Base-by-base conservation (phyloP, 2,797 vertebrate genomes). In the Micropoecilia bifurca region DNA sequence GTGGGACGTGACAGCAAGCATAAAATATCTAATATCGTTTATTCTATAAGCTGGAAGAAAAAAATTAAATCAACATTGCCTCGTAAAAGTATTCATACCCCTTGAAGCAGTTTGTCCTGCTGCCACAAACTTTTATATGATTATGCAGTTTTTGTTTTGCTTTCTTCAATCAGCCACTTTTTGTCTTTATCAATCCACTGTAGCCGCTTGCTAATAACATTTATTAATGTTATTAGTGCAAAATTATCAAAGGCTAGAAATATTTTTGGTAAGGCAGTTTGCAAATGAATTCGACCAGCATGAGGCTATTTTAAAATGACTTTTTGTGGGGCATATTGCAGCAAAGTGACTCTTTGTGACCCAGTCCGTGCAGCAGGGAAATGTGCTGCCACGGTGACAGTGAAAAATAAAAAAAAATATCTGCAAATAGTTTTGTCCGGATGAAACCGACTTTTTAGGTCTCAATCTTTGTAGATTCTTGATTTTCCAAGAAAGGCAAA, bases 401-500 rank as follows among this genome's bases (percentile, higher is more conserved):
- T 46, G 2, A 7, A 50, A 50, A 8, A 22, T 2, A 13, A n/a
- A n/a, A n/a, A 13, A 8, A 22, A 22, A 53, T 22, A 77, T 73
- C 6, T 1, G 39, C 6, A 20, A 43, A 84, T 61, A 10, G 55
- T 80, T 90, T 87, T 87, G 79, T 87, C 22, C 10, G 7, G 18
- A 39, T 8, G 1, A 69, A 66, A 43, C 20, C 2, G 84, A 90
- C 74, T 84, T 69, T 53, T 86, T 79, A 71, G 85, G 87, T 85
- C 73, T 80, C 83, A 72, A 69, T 53, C 74, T 79, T 78, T 53
- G 57, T 36, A 18, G 66, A 13, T 2, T 8, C 39, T 2, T 4
- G 1, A 80, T 76, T 78, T 78, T 82, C 71, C 80, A 83, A 83
- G 85, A 83, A 79, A 73, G 48, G 83, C 81, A 83, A 79, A 77